Evolutionary conservation across 2,888 invertebrate genomes (phyloP), one percentile per base, ranked within the genome.

Genomic region (Apamea anceps): DNA sequence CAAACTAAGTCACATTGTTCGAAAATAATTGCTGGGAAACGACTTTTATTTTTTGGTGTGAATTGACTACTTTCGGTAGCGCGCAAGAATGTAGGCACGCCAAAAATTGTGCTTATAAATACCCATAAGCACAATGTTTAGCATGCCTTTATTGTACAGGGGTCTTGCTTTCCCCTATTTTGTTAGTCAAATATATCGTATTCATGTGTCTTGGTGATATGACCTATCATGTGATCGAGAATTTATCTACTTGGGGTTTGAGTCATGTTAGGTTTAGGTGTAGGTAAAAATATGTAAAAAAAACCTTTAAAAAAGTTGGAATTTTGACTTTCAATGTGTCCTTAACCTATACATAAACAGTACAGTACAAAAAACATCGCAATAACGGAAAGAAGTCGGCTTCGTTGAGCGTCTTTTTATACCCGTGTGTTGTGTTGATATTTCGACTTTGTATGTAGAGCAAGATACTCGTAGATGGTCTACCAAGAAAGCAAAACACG

Each of bases 401-500:
- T 28, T 13, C 12, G 12, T 28, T 68, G 7, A 8, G 21, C 28
- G 13, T 70, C 1, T 68, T 45, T 68, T 21, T 21, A 68, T 10
- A 28, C 13, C 21, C 68, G 45, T 28, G 48, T 68, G n/a, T 68
- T 28, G n/a, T 15, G 5, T 21, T 37, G 28, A 28, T 66, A 25
- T 25, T 28, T 60, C 25, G 10, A 21, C 37, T 28, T 13, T 42
- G 28, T 37, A 25, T 13, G 13, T 48, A 37, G 68, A 48, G 12
- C 25, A 18, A 32, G 42, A 18, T 67, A 37, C 5, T 37, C 37
- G 37, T 37, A 37, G 5, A 0, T 71, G 21, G n/a, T 70, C 32
- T 21, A 51, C 5, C 28, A 63, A 42, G 51, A 75, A 51, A 45
- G 18, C 54, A 57, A 75, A 60, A 75, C 60, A 32, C 82, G 66